Conservation (phyloP, 2,113 vertebrate species). For the Gasterosteus aculeatus region DNA sequence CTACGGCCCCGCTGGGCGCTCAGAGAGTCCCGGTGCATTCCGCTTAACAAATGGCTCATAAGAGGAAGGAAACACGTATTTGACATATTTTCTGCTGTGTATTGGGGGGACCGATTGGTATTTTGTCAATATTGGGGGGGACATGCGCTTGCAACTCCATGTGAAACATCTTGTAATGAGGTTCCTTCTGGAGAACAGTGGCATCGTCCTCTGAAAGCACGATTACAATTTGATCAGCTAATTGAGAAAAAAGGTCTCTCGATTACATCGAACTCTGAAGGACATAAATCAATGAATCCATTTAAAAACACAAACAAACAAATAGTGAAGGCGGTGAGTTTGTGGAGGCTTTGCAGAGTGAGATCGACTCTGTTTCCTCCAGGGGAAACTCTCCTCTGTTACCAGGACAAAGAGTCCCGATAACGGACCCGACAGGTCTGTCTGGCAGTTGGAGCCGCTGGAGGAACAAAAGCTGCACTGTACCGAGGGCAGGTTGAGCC, state of each 20-base stretch:
- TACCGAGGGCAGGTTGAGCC: conserved; percentile 84
- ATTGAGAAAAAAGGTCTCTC: neutral
- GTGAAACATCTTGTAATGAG: neutral
- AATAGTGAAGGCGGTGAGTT: conserved; percentile 1
- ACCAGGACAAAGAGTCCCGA: conserved; percentile 76
- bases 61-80: no score
- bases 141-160: neutral
- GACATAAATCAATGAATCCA: neutral
- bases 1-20: no score
- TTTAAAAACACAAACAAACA: neutral
- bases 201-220: neutral
- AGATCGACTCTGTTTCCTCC: conserved; percentile 52
- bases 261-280: neutral
- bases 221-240: neutral
- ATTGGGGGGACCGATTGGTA: no score
- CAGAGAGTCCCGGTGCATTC: no score
- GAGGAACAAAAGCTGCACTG: conserved; percentile 92
- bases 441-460: conserved; percentile 84
- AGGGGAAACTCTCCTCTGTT: conserved; percentile 56
- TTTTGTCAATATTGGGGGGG: no score
- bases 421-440: conserved; percentile 81
- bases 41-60: no score
- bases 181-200: neutral
- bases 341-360: conserved; percentile 31
- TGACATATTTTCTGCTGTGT: no score